Evolutionary conservation across 2,797 vertebrate species (phyloP).

Genomic region (Hypotaenidia philippensis): DNA sequence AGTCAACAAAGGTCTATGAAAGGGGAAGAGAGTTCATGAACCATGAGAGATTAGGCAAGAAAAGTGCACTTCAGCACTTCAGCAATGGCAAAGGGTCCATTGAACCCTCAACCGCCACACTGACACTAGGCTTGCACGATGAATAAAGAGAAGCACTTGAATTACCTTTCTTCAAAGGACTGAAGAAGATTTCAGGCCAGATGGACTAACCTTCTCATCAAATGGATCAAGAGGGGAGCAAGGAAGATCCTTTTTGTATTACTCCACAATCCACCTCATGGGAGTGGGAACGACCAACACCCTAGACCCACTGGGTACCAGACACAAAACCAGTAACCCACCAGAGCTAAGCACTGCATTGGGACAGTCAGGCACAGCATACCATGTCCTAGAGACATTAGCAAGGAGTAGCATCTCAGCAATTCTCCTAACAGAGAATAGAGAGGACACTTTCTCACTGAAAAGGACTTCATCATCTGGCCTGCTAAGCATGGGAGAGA

Average conservation of each 20-base stretch:
- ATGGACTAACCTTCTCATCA: neutral
- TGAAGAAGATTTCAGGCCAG: neutral
- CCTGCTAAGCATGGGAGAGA: neutral
- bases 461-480: neutral
- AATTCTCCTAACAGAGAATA: accelerated
- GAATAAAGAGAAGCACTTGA: neutral
- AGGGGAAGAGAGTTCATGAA: neutral
- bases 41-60: neutral
- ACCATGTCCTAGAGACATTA: accelerated
- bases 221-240: neutral
- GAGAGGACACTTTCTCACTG: neutral
- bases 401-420: neutral
- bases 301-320: neutral
- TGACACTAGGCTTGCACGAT: neutral
- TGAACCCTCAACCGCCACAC: accelerated
- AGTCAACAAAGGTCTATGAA: neutral
- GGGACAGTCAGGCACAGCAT: neutral
- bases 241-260: neutral
- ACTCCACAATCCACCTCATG: neutral
- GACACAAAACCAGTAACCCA: neutral
- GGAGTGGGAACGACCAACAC: neutral
- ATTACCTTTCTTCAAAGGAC: neutral
- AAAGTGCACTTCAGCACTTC: neutral
- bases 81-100: neutral
- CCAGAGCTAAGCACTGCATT: accelerated